A percentile compares a stretch with the other conserved stretches of the same genome.
Evolutionary conservation across 2,113 vertebrate species (phyloP).

Genomic region (Lasiurus cinereus): DNA sequence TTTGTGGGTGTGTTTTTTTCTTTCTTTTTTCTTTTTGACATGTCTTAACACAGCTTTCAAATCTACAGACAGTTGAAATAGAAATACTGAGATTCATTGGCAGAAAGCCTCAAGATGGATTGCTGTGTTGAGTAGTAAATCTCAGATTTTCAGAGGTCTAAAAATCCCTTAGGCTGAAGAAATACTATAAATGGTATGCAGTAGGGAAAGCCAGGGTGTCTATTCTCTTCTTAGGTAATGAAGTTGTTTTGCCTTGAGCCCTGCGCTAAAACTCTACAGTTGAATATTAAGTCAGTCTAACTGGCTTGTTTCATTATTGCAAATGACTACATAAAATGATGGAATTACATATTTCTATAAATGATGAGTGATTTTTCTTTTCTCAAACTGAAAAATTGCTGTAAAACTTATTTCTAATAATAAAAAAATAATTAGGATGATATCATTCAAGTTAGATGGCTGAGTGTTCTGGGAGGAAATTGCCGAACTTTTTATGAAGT

Average conservation of each 20-base stretch:
- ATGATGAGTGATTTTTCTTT: constrained; percentile 44
- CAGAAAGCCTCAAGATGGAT: constrained; percentile 17
- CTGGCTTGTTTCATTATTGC: neutral
- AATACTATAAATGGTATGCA: neutral
- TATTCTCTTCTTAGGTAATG: neutral
- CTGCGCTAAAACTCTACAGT: neutral
- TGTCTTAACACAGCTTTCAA: constrained; percentile 11
- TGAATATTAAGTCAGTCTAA: neutral
- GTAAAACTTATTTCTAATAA: neutral
- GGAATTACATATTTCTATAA: constrained; percentile 3
- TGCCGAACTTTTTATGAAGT: neutral
- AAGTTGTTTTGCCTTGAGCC: constrained; percentile 20
- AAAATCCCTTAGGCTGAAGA: neutral
- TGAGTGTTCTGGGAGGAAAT: neutral
- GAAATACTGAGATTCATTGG: neutral
- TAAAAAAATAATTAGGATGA: neutral
- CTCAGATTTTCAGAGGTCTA: neutral
- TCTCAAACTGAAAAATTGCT: constrained; percentile 21
- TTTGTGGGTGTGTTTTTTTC: neutral
- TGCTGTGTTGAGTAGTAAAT: constrained; percentile 30
- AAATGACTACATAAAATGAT: neutral
- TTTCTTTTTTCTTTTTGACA: neutral
- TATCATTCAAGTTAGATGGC: neutral
- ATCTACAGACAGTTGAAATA: constrained; percentile 20
- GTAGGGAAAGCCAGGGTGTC: neutral